Percentiles rank a stretch among this genome's conserved stretches.
phyloP scores from a whole-genome alignment of 35 echinoderm and acorn worm species.

The Stichopus chloronotus region DNA sequence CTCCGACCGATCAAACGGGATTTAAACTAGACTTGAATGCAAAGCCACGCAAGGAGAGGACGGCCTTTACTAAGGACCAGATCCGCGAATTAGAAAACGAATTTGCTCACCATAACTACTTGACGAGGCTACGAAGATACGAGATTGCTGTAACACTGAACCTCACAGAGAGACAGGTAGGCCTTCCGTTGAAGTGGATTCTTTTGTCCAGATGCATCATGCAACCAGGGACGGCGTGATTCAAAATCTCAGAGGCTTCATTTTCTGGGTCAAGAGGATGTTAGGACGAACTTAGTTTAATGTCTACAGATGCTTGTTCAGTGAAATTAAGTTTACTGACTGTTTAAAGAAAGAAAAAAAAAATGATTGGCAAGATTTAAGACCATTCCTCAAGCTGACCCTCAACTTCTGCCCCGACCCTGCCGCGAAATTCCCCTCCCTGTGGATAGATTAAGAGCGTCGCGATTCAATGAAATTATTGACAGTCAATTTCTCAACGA shows the following conservation, averaged over 20 bases:
- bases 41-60: conserved; percentile 94
- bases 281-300: not conserved
- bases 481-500: too few species aligned
- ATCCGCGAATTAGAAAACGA: conserved; percentile 98
- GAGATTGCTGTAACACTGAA: conserved; percentile 99
- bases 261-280: not conserved
- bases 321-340: too few species aligned
- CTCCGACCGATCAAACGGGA: conserved; percentile 44
- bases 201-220: not conserved
- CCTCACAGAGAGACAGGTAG: conserved; percentile 98
- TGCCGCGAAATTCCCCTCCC: too few species aligned
- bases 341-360: too few species aligned
- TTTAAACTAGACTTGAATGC: conserved; percentile 92
- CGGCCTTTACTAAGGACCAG: conserved; percentile 98
- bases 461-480: too few species aligned
- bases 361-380: too few species aligned
- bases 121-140: conserved; percentile 94
- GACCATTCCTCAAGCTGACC: too few species aligned
- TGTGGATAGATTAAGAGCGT: too few species aligned
- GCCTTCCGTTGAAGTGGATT: not conserved
- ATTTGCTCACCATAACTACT: conserved; percentile 94
- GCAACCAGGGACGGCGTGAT: not conserved
- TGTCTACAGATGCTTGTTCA: too few species aligned
- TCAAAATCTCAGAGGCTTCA: not conserved
- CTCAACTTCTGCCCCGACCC: too few species aligned